phyloP scores from a whole-genome alignment of 1,140 invertebrate species.

The Tribolium madens region DNA sequence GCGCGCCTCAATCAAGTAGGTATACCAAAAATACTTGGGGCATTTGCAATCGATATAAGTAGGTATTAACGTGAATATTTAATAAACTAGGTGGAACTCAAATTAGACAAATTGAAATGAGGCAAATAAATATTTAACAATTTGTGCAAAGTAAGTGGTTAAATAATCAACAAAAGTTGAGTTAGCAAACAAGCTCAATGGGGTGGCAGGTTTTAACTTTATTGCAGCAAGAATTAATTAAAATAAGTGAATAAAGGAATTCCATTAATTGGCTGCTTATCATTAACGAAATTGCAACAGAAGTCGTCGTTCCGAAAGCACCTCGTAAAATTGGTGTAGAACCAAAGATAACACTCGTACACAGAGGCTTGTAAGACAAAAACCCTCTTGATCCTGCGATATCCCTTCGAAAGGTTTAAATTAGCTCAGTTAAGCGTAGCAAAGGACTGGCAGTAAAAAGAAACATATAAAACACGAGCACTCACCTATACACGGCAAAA shows the following conservation, averaged over 20 bases:
- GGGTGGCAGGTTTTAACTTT: background rate
- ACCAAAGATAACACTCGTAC: constrained; percentile 31
- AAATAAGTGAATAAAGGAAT: background rate
- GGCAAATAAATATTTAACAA: background rate
- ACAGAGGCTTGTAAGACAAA: constrained; percentile 13
- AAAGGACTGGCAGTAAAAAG: constrained; percentile 24
- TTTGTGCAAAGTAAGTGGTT: background rate
- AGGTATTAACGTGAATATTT: background rate
- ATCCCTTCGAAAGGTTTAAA: constrained; percentile 28
- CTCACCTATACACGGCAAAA: constrained; percentile 6
- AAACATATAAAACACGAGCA: constrained; percentile 12
- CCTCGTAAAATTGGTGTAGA: constrained; percentile 25
- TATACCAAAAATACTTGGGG: background rate
- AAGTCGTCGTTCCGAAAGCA: constrained; percentile 13
- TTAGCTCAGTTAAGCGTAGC: constrained; percentile 19
- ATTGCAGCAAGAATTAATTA: constrained; percentile 8
- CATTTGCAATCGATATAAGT: background rate
- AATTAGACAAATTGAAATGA: constrained; percentile 7
- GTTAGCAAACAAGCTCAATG: background rate
- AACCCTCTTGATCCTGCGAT: constrained; percentile 31
- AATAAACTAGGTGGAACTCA: background rate
- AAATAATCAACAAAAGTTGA: background rate
- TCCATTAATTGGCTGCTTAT: constrained; percentile 20
- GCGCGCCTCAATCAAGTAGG: background rate
- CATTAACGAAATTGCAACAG: constrained; percentile 15